These are phyloP conservation scores for Urechis unicinctus DNA, from an alignment of 2,888 invertebrate genomes.

Conservation along the genomic window DNA sequence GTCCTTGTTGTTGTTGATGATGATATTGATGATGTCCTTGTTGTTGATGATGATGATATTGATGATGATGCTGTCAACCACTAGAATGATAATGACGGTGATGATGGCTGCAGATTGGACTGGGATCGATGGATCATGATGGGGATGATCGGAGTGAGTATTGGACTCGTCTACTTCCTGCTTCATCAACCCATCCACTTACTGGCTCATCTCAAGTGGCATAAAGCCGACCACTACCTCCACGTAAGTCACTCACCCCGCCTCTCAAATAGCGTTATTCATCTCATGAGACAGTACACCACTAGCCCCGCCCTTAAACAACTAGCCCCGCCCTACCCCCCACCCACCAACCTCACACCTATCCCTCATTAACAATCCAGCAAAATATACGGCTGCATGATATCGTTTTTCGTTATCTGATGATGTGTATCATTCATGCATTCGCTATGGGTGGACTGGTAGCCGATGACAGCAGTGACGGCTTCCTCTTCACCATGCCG, in stretches of 20 bases:
- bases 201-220: slow-evolving; percentile 22
- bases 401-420: too few species aligned
- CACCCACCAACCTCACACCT: too few species aligned
- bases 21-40: neutral
- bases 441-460: too few species aligned
- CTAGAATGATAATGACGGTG: neutral
- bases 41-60: slow-evolving; percentile 4
- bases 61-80: neutral
- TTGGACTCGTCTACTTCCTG: slow-evolving; percentile 33
- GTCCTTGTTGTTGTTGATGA: neutral
- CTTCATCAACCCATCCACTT: slow-evolving; percentile 29
- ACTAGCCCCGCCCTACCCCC: too few species aligned
- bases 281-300: too few species aligned
- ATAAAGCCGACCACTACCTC: slow-evolving; percentile 14
- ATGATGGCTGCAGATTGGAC: slow-evolving; percentile 16
- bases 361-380: too few species aligned
- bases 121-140: slow-evolving; percentile 40
- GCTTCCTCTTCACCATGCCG: too few species aligned
- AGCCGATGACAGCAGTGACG: too few species aligned
- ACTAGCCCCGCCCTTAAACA: too few species aligned
- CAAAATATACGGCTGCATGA: too few species aligned
- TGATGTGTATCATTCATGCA: too few species aligned
- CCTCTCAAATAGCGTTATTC: too few species aligned
- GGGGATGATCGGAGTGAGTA: slow-evolving; percentile 31
- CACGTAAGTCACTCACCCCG: slow-evolving; percentile 18